phyloP scores from a whole-genome alignment of 2,797 vertebrate species.

The Kryptopterus vitreolus region DNA sequence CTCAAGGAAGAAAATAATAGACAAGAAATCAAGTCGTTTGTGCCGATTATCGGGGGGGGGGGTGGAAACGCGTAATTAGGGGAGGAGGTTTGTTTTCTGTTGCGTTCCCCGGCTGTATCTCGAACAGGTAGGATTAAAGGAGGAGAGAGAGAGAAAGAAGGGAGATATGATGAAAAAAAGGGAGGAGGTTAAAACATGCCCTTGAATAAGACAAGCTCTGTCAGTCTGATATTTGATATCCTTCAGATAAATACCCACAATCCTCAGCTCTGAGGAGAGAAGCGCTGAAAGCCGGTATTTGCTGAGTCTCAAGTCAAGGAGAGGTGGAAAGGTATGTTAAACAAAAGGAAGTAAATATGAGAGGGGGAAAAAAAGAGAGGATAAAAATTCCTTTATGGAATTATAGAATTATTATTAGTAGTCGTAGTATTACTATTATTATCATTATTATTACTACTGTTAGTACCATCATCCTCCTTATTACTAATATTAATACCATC shows the following conservation, averaged over 20 bases:
- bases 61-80: constrained; percentile 70
- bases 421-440: no score
- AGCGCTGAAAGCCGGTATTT: constrained; percentile 20
- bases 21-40: constrained; percentile 62
- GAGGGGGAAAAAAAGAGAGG: background rate
- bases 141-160: background rate
- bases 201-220: constrained; percentile 59
- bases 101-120: constrained; percentile 62
- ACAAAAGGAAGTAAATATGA: constrained; percentile 6
- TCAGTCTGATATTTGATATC: constrained; percentile 54
- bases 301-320: background rate
- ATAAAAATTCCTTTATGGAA: no score
- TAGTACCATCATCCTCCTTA: no score
- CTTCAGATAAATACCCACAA: constrained; percentile 52
- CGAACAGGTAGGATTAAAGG: constrained; percentile 56
- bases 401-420: no score
- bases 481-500: no score
- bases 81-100: constrained; percentile 54
- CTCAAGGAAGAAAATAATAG: constrained; percentile 43
- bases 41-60: constrained; percentile 52
- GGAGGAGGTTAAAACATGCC: constrained; percentile 51
- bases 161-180: background rate
- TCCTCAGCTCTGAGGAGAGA: background rate
- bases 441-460: no score
- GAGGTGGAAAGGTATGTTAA: constrained; percentile 21